Evolutionary conservation across 2,113 vertebrate species (phyloP).

Genomic region (Pygoscelis antarcticus): DNA sequence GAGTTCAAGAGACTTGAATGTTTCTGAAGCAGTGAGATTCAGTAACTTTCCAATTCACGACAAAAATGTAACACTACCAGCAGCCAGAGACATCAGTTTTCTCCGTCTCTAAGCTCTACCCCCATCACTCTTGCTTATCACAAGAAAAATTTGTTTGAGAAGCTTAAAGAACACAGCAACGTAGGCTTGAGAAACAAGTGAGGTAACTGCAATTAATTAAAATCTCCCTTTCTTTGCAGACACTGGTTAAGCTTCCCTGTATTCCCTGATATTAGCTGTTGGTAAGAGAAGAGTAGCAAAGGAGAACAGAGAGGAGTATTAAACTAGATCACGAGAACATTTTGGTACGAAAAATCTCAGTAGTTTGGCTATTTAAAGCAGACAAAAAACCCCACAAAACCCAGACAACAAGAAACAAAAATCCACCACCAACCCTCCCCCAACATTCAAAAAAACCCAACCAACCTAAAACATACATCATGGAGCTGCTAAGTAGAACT

Average conservation of each 20-base stretch:
- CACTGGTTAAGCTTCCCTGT: neutral
- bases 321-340: neutral
- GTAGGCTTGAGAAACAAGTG: neutral
- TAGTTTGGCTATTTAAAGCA: neutral
- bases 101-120: neutral
- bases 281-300: neutral
- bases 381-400: neutral
- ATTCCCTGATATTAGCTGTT: neutral
- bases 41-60: neutral
- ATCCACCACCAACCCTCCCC: neutral
- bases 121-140: neutral
- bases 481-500: neutral
- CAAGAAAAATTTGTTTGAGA: neutral
- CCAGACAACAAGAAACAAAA: neutral
- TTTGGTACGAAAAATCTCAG: neutral
- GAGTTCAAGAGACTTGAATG: neutral
- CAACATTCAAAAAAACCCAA: neutral
- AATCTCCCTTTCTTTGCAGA: neutral
- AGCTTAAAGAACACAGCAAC: neutral
- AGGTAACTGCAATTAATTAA: neutral
- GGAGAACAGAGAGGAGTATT: neutral
- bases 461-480: neutral
- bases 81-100: neutral
- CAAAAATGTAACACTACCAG: neutral
- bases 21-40: neutral